Percentiles rank a stretch among this genome's conserved stretches.
These are phyloP conservation scores for Channa argus DNA, from an alignment of 2,113 vertebrate species.

Conservation along the genomic window DNA sequence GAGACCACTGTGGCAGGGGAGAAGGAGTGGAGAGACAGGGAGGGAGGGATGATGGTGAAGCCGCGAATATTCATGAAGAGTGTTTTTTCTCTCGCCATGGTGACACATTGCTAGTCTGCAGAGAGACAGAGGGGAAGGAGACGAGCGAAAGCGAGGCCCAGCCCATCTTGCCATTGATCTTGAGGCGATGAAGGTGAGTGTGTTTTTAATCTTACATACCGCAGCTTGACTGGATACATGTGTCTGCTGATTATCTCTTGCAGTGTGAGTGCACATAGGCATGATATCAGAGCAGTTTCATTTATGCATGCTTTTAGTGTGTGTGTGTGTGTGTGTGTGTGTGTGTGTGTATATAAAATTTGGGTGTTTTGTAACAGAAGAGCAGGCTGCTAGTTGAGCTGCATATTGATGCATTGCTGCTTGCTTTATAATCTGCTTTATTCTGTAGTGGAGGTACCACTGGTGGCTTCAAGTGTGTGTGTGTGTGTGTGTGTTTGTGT, in stretches of 20 bases:
- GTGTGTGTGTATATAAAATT: slow-evolving; percentile 4
- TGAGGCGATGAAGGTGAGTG: slow-evolving; percentile 78
- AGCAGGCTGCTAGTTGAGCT: slow-evolving; percentile 50
- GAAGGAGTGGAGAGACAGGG: slow-evolving; percentile 53
- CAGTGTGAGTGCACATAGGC: slow-evolving; percentile 45
- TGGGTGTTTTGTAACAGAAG: slow-evolving; percentile 50
- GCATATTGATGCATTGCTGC: slow-evolving; percentile 67
- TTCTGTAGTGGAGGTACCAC: slow-evolving; percentile 40
- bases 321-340: not conserved
- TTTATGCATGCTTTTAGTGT: slow-evolving; percentile 8
- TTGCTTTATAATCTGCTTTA: slow-evolving; percentile 63
- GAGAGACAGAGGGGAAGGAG: slow-evolving; percentile 52
- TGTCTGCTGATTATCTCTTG: slow-evolving; percentile 38
- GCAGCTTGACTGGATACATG: slow-evolving; percentile 40
- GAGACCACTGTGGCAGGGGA: slow-evolving; percentile 73
- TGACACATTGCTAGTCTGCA: slow-evolving; percentile 69
- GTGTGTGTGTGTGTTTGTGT: slow-evolving; percentile 3
- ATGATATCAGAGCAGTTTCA: slow-evolving; percentile 41
- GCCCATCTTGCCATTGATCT: slow-evolving; percentile 70
- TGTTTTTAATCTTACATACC: slow-evolving; percentile 56
- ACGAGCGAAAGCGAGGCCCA: slow-evolving; percentile 46
- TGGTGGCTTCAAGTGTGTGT: slow-evolving; percentile 45
- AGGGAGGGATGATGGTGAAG: slow-evolving; percentile 66
- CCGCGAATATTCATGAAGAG: slow-evolving; percentile 70
- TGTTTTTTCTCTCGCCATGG: slow-evolving; percentile 51